Conservation (phyloP, 2,113 vertebrate species). For the Scatophagus argus region DNA sequence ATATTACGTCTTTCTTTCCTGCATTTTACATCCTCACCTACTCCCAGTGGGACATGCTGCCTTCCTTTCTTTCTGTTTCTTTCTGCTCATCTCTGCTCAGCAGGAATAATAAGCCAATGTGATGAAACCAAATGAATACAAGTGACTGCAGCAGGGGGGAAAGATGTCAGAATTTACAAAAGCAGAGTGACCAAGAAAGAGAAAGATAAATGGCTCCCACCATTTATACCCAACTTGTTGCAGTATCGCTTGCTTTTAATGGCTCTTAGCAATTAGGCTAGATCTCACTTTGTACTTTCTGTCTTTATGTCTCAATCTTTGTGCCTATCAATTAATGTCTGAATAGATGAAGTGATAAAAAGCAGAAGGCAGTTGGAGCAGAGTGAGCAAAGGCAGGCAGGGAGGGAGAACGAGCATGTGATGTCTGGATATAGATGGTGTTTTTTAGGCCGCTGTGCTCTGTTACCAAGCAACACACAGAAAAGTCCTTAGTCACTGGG, state of each 20-base stretch:
- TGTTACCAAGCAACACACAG: conserved; percentile 73
- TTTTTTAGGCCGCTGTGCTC: conserved; percentile 42
- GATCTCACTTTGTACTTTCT: conserved; percentile 3
- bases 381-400: conserved; percentile 19
- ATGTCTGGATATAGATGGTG: conserved; percentile 48
- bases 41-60: conserved; percentile 40
- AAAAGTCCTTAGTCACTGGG: conserved; percentile 67
- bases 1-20: conserved; percentile 38
- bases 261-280: conserved; percentile 22
- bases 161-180: conserved; percentile 26
- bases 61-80: conserved; percentile 32
- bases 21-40: conserved; percentile 23
- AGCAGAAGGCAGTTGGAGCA: conserved; percentile 12
- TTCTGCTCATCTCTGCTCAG: conserved; percentile 43
- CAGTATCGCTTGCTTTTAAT: conserved; percentile 16
- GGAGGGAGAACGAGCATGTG: conserved; percentile 15
- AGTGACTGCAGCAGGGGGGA: conserved; percentile 30
- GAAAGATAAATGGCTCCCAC: conserved; percentile 6
- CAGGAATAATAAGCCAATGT: conserved; percentile 49
- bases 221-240: conserved; percentile 25
- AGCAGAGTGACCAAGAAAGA: conserved; percentile 9
- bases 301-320: background rate
- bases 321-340: conserved; percentile 28
- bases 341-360: conserved; percentile 53
- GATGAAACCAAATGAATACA: conserved; percentile 45